Percentiles rank a stretch among this genome's conserved stretches.
phyloP scores from a whole-genome alignment of 2,113 vertebrate species.

The Anarhynchus alexandrinus region DNA sequence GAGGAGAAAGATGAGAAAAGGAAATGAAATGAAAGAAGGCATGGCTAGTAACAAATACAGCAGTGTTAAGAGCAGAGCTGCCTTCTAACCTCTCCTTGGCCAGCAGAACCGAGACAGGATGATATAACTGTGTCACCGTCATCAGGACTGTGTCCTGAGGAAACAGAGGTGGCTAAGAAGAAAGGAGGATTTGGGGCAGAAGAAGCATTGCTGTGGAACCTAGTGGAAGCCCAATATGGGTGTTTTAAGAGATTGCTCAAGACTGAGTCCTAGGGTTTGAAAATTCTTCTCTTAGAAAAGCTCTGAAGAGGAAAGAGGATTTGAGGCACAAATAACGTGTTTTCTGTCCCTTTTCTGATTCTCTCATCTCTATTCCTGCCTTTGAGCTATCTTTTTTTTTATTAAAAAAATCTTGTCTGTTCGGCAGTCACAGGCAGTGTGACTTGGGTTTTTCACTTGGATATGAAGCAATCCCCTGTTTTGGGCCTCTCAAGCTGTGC shows the following conservation, averaged over 20 bases:
- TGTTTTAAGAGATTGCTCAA: not conserved
- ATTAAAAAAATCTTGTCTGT: not conserved
- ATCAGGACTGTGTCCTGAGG: not conserved
- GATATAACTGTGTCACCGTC: not conserved
- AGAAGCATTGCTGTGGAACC: not conserved
- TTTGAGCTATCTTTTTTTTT: not conserved
- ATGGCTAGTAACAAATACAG: not conserved
- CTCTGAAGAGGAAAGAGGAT: not conserved
- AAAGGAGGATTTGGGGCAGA: not conserved
- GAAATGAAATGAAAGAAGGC: not conserved
- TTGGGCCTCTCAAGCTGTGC: not conserved
- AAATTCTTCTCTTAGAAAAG: not conserved
- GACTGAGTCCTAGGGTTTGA: not conserved
- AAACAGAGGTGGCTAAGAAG: not conserved
- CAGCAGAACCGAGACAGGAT: not conserved
- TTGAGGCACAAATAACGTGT: not conserved
- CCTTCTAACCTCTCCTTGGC: not conserved
- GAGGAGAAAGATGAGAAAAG: not conserved
- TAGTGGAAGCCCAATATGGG: not conserved
- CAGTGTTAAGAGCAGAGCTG: not conserved
- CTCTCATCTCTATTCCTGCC: not conserved
- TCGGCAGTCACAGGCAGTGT: not conserved
- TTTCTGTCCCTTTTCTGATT: not conserved
- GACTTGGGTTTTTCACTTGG: not conserved
- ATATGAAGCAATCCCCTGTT: not conserved